Evolutionary conservation across 2,113 vertebrate species (phyloP), one percentile per base, ranked within the genome.

Genomic region (Burhinus oedicnemus): DNA sequence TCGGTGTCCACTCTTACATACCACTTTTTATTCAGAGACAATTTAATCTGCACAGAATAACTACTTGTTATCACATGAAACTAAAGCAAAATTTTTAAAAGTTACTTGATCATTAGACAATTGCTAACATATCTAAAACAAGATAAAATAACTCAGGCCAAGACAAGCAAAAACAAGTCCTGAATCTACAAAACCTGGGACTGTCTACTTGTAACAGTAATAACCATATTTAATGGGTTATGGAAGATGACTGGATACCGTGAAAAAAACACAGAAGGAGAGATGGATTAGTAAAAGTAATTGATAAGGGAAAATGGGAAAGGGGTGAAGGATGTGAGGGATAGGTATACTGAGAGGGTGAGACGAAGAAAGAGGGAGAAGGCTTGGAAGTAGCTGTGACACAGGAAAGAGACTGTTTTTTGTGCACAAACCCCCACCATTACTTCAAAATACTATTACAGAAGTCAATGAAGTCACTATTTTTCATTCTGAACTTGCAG

Each of bases 21-120:
- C 16, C 5, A 25, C 2, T 22, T 76, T 76, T 92, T 81, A 91
- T 87, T 69, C 36, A 76, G 44, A 92, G 26, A 61, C 32, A 80
- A 60, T 80, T 88, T 83, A 83, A 72, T 92, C 57, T 58, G 6
- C 38, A 78, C 13, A 87, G 45, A 95, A 89, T 83, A 87, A 51
- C 19, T 72, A 45, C 7, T 15, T 58, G 6, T 72, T 70, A 66
- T 44, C 34, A 74, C 7, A 61, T 30, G 26, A 90, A 69, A 25
- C 7, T 66, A 78, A 86, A 68, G n/a, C 17, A 75, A 51, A 25
- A 4, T 7, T 42, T 40, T 54, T 27, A 17, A 12, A 85, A 78
- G n/a, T 72, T 65, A 77, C 7, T 4, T 65, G 7, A n/a, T 70
- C 34, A 51, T 70, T 61, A 83, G 42, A 44, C 5, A 74, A 61